Base-by-base conservation (phyloP, 2,888 invertebrate genomes). In the Pyrocoelia pectoralis region DNA sequence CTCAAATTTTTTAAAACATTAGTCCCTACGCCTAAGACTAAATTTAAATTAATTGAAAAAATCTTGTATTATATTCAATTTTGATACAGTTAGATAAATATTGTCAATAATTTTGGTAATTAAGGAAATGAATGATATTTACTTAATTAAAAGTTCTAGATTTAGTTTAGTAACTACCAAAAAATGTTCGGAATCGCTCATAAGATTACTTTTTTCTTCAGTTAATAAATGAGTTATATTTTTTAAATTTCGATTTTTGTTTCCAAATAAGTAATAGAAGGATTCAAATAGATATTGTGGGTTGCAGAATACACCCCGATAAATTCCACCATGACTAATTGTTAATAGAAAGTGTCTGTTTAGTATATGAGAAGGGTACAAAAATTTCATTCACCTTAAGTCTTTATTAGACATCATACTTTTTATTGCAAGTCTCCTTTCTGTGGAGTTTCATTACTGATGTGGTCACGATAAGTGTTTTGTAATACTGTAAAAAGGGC, bases 401-500 rank as follows among this genome's bases (percentile, higher is more conserved):
- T n/a, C n/a, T n/a, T n/a, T n/a, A n/a, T n/a, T n/a, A n/a, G n/a
- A n/a, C n/a, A n/a, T n/a, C n/a, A n/a, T n/a, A n/a, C n/a, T n/a
- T n/a, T n/a, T n/a, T n/a, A n/a, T n/a, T n/a, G n/a, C n/a, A n/a
- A n/a, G n/a, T n/a, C n/a, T 6, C 6, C 24, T 6, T 24, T 6
- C 24, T 24, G 24, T 5, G 6, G 3, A 5, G 24, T 24, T 24
- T 24, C 6, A 24, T 24, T 24, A 24, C 4, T 24, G 4, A 24
- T 24, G 13, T 33, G 72, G 64, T 80, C 78, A 46, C 68, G 77
- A 58, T 82, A 82, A 50, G 76, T 72, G 24, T 80, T 76, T 46
- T 80, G 70, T 41, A 82, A 67, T 19, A 80, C 89, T 80, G 87
- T 87, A 75, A 93, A 93, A 53, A 93, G 84, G 38, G 84, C 85